Evolutionary conservation across 2,797 vertebrate genomes (phyloP), one percentile per base, ranked within the genome.

Genomic region (Leuciscus waleckii): DNA sequence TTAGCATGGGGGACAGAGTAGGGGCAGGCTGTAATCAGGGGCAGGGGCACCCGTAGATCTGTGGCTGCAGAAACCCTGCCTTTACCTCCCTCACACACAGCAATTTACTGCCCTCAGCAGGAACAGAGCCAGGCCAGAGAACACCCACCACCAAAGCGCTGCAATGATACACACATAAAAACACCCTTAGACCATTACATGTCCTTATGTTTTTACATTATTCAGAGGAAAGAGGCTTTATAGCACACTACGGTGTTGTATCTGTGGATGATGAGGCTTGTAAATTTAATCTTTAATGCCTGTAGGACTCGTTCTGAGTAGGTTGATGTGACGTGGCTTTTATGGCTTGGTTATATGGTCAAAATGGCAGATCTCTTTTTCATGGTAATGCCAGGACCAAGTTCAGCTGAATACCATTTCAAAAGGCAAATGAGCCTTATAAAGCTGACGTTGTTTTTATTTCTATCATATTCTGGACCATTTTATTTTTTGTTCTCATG

Each of bases 251-350:
- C 51, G 80, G 75, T 75, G 76, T 78, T 85, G 79, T 86, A 85
- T 89, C 81, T 89, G 79, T 81, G 86, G 75, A 78, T 87, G 86
- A 89, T 85, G 86, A 89, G 79, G 82, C 84, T 89, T 89, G 82
- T 83, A 83, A 87, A 86, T 90, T 86, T 83, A 81, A 87, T 89
- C 51, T 89, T 87, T 85, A 87, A 87, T 83, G 85, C 58, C 84
- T 86, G 37, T 68, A 86, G 76, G 82, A 86, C 69, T 83, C 43
- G 26, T 83, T 84, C 68, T 81, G 63, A 82, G 82, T 65, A 82
- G 39, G 69, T 65, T 88, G 79, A 82, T 87, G 71, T 77, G 76
- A 82, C 70, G 74, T 74, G 79, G 56, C 71, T 76, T 81, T 81
- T 85, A 51, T 80, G 68, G 69, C 37, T 79, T 61, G 23, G 14